Percentiles rank a stretch among this genome's conserved stretches.
phyloP scores from a whole-genome alignment of 2,888 invertebrate genomes.

The Lordiphosa andalusiaca region DNA sequence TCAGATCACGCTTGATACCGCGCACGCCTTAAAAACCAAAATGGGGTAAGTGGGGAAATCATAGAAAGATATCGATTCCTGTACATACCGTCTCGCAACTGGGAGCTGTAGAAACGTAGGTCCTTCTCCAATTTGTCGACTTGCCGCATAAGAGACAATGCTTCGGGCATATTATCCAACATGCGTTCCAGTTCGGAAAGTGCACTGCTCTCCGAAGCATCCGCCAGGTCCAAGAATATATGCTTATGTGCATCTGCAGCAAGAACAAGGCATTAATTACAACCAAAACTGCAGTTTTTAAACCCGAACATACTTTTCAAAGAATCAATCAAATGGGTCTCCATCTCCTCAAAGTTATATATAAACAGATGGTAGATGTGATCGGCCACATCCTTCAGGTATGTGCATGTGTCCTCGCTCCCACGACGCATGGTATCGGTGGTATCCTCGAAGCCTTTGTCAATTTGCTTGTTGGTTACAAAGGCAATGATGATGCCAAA shows the following conservation, averaged over 20 bases:
- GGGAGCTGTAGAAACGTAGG: slow-evolving; percentile 86
- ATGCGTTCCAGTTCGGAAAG: slow-evolving; percentile 88
- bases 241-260: slow-evolving; percentile 82
- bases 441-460: slow-evolving; percentile 85
- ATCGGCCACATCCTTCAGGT: slow-evolving; percentile 86
- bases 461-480: slow-evolving; percentile 92
- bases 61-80: slow-evolving; percentile 7
- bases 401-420: slow-evolving; percentile 85
- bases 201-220: slow-evolving; percentile 89
- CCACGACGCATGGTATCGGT: slow-evolving; percentile 84
- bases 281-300: background rate
- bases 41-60: background rate
- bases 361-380: slow-evolving; percentile 87
- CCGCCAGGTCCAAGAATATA: slow-evolving; percentile 85
- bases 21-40: slow-evolving; percentile 36
- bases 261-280: background rate
- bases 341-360: slow-evolving; percentile 88
- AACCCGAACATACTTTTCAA: slow-evolving; percentile 83
- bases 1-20: slow-evolving; percentile 56
- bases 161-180: slow-evolving; percentile 85
- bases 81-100: slow-evolving; percentile 85
- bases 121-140: slow-evolving; percentile 85
- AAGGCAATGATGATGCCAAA: slow-evolving; percentile 96
- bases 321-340: slow-evolving; percentile 84
- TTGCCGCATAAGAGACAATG: slow-evolving; percentile 83